Conservation (phyloP, 2,113 vertebrate genomes). For the Ciconia stormi region DNA sequence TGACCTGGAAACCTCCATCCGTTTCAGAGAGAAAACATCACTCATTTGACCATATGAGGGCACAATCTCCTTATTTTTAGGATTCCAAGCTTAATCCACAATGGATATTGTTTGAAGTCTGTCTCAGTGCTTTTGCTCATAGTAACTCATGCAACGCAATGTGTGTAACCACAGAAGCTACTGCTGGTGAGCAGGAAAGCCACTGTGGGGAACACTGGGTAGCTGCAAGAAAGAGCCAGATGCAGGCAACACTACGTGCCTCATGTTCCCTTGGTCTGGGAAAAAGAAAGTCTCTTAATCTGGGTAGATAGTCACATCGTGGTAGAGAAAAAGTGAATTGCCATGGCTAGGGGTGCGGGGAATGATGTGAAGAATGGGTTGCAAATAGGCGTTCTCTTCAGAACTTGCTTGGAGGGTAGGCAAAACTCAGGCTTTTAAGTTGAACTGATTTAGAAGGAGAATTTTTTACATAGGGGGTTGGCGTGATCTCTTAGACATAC, state of each 20-base stretch:
- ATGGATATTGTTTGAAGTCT: neutral
- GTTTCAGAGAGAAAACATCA: neutral
- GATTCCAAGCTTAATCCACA: neutral
- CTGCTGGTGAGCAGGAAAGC: neutral
- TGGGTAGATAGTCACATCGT: fast-evolving
- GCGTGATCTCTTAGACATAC: too few relatives aligned
- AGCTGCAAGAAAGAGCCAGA: neutral
- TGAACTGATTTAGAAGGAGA: neutral
- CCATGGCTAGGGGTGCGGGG: neutral
- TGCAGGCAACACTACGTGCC: neutral
- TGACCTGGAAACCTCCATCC: constrained; percentile 5
- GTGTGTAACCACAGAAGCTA: neutral
- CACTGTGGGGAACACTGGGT: neutral
- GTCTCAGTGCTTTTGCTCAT: neutral
- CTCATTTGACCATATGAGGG: constrained; percentile 42
- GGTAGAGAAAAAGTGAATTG: neutral
- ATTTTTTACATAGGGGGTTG: neutral
- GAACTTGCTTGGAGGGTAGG: neutral
- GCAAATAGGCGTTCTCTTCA: neutral
- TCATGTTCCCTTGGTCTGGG: neutral
- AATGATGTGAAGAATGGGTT: neutral
- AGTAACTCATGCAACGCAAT: neutral
- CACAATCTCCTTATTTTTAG: constrained; percentile 43
- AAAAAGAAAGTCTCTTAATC: neutral
- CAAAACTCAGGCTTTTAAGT: neutral